Evolutionary conservation across 2,888 invertebrate genomes (phyloP).

Genomic region (Dioctria linearis): DNA sequence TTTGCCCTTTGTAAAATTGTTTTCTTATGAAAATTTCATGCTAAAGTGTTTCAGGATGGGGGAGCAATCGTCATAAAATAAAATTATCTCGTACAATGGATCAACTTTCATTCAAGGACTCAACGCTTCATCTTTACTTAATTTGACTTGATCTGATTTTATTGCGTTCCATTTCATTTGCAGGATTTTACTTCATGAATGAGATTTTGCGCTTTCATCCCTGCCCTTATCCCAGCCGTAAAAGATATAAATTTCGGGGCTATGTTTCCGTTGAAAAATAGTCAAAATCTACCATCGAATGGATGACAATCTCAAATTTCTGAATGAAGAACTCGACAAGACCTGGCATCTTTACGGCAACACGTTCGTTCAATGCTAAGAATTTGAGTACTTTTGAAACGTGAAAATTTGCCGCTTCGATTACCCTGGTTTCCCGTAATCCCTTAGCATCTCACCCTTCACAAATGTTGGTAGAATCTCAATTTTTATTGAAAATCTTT

Average conservation of each 20-base stretch:
- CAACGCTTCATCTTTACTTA: constrained; percentile 42
- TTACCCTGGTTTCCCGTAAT: constrained; percentile 2
- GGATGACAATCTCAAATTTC: constrained; percentile 26
- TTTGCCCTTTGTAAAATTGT: neutral
- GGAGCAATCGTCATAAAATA: constrained; percentile 23
- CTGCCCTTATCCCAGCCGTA: constrained; percentile 26
- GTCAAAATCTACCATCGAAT: constrained; percentile 22
- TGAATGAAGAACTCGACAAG: neutral
- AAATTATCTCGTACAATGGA: constrained; percentile 39
- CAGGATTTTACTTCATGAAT: constrained; percentile 9
- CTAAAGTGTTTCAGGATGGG: constrained; percentile 1
- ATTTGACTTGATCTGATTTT: constrained; percentile 52
- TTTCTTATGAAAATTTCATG: constrained; percentile 30
- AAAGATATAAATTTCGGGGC: constrained; percentile 35
- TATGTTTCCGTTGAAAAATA: constrained; percentile 40
- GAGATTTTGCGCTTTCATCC: constrained; percentile 26
- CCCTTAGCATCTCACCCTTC: constrained; percentile 23
- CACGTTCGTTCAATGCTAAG: neutral
- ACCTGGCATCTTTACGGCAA: constrained; percentile 3
- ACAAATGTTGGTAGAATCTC: constrained; percentile 20
- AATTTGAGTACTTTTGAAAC: constrained; percentile 31
- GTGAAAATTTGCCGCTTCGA: constrained; percentile 34
- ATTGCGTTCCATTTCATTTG: constrained; percentile 52
- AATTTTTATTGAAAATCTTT: constrained; percentile 48
- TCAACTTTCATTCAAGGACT: constrained; percentile 9